Evolutionary conservation across 1,140 invertebrate genomes (phyloP).

Genomic region (Microplitis mediator): DNA sequence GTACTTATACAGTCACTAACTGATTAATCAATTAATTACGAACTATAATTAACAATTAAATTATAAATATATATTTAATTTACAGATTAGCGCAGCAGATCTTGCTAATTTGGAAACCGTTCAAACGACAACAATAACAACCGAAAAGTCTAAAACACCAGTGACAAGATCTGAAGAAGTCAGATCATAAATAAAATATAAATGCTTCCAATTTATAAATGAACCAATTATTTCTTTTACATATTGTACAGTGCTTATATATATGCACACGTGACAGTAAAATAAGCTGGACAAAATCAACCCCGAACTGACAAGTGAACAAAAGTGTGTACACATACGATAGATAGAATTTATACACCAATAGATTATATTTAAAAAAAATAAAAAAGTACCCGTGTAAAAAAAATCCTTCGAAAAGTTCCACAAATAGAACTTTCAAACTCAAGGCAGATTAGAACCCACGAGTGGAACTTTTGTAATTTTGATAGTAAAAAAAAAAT

Average conservation of each 20-base stretch:
- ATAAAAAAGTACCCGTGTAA: too few relatives aligned
- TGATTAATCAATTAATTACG: not conserved
- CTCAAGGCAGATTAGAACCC: too few relatives aligned
- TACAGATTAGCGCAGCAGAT: constrained; percentile 59
- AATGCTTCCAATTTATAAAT: constrained; percentile 14
- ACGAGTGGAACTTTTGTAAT: too few relatives aligned
- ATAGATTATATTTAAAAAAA: constrained; percentile 43
- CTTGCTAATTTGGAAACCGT: constrained; percentile 54
- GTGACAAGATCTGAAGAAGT: constrained; percentile 59
- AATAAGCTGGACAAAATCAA: not conserved
- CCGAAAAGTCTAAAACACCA: constrained; percentile 58
- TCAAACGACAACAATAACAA: constrained; percentile 59
- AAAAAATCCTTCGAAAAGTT: too few relatives aligned
- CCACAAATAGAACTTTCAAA: too few relatives aligned
- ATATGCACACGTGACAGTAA: not conserved
- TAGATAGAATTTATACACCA: constrained; percentile 47
- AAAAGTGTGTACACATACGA: constrained; percentile 44
- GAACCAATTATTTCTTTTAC: not conserved
- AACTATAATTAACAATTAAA: not conserved
- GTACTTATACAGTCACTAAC: not conserved
- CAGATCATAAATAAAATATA: constrained; percentile 43
- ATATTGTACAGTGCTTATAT: not conserved
- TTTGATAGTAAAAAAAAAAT: too few relatives aligned
- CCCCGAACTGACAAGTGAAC: constrained; percentile 24
- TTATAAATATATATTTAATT: constrained; percentile 9